Base-by-base conservation (phyloP, 30 jellyfish, hydroid and myxozoan genomes). In the Hydra vulgaris region DNA sequence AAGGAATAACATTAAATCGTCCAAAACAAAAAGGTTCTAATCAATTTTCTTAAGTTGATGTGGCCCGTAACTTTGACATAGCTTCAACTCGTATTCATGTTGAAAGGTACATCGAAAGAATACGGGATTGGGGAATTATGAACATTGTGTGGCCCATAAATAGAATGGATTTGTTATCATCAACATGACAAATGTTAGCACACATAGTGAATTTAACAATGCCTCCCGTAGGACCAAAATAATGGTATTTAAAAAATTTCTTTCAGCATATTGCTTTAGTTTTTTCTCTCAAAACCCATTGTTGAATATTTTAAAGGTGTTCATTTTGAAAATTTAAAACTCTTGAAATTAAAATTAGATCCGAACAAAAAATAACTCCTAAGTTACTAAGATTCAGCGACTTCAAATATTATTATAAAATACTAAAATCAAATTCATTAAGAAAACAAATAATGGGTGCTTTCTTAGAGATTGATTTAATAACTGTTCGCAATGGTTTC, bases 61-160 rank as follows among this genome's bases (percentile, higher is more conserved):
- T n/a, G n/a, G n/a, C n/a, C n/a, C n/a, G n/a, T n/a, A n/a, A n/a
- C n/a, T n/a, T n/a, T n/a, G n/a, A n/a, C n/a, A n/a, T n/a, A n/a
- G n/a, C n/a, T n/a, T n/a, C 75, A 1, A 68, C 15, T 68, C 16
- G 75, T 68, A 68, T 68, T 68, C 75, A 68, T 1, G 16, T 68
- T 68, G 75, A 68, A 23, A 3, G 75, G 75, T 68, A 7, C 16
- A 68, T 68, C 16, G 75, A 16, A n/a, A 68, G 75, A 68, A 68
- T 68, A 68, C 7, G 75, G 5, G 75, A 68, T 68, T 68, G 75
- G 75, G 75, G 75, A 68, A n/a, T 1, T 68, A 23, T n/a, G 27
- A 68, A n/a, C 75, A 68, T 16, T 68, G 75, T 68, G 15, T 68
- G 75, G 27, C 75, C 75, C 75, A 68, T 68, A 68, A 68, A 68